Conservation (phyloP, 2,888 invertebrate genomes). For the Tethea ocularis region DNA sequence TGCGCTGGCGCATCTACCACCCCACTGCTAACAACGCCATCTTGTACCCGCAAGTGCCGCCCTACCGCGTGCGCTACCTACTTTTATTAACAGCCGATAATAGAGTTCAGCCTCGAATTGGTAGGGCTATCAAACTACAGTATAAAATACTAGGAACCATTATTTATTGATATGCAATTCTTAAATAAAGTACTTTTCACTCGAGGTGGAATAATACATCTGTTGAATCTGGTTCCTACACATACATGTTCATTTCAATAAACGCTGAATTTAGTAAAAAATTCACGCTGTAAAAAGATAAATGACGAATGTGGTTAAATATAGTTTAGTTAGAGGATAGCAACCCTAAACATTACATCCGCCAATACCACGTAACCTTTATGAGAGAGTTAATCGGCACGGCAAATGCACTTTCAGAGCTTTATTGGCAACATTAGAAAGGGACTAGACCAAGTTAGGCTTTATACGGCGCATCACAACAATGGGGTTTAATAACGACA, state of each 20-base stretch:
- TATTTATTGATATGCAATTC: neutral
- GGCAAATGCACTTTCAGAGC: conserved; percentile 66
- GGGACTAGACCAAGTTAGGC: conserved; percentile 54
- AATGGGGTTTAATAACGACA: conserved; percentile 73
- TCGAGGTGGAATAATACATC: neutral
- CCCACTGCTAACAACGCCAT: conserved; percentile 44
- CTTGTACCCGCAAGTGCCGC: conserved; percentile 33
- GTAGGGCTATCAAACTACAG: conserved; percentile 37
- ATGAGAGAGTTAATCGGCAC: conserved; percentile 48
- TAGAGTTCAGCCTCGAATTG: conserved; percentile 55
- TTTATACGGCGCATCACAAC: conserved; percentile 71
- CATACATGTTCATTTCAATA: neutral
- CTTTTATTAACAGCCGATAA: conserved; percentile 64
- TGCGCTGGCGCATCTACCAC: conserved; percentile 59
- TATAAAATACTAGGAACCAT: conserved; percentile 10
- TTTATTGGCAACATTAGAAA: conserved; percentile 73
- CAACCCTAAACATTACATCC: conserved; percentile 11
- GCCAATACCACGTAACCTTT: conserved; percentile 22
- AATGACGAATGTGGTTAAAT: neutral
- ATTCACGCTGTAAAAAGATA: neutral
- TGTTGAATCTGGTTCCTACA: no score
- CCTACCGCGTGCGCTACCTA: conserved; percentile 57
- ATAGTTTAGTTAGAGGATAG: neutral
- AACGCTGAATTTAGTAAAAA: neutral
- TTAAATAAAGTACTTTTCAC: neutral